These are phyloP conservation scores for Sylvietta virens DNA, from an alignment of 2,113 vertebrate species.

Conservation along the genomic window DNA sequence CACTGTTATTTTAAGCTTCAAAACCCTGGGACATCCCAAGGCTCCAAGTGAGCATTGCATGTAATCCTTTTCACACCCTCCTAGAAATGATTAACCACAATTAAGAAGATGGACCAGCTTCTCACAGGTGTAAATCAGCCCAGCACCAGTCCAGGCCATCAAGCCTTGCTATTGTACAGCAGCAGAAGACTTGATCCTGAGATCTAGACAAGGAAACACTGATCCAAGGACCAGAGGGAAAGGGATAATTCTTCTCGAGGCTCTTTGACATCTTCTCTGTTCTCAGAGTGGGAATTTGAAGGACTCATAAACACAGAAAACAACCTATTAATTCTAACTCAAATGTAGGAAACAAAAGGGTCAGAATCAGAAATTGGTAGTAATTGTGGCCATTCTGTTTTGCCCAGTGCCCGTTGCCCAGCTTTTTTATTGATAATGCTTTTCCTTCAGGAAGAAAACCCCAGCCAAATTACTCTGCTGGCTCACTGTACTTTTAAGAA, in stretches of 20 bases:
- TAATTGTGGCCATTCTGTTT: not conserved
- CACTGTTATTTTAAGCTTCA: not conserved
- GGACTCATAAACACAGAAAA: not conserved
- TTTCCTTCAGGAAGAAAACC: not conserved
- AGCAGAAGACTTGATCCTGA: not conserved
- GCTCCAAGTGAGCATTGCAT: not conserved
- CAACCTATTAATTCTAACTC: not conserved
- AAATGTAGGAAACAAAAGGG: not conserved
- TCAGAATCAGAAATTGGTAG: not conserved
- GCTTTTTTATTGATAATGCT: not conserved
- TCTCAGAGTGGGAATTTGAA: not conserved
- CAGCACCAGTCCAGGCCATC: not conserved
- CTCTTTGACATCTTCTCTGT: not conserved
- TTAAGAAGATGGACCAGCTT: not conserved
- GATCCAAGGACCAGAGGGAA: not conserved
- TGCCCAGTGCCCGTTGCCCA: not conserved
- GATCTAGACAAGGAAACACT: not conserved
- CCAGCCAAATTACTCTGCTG: not conserved
- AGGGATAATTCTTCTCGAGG: not conserved
- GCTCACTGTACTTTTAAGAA: conserved; percentile 19
- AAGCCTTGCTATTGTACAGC: not conserved
- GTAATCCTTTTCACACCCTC: not conserved
- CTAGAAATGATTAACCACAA: not conserved
- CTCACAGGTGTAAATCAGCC: not conserved
- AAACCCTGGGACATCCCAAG: not conserved